Evolutionary conservation across 2,888 invertebrate species (phyloP).

Genomic region (Norana najaformis): DNA sequence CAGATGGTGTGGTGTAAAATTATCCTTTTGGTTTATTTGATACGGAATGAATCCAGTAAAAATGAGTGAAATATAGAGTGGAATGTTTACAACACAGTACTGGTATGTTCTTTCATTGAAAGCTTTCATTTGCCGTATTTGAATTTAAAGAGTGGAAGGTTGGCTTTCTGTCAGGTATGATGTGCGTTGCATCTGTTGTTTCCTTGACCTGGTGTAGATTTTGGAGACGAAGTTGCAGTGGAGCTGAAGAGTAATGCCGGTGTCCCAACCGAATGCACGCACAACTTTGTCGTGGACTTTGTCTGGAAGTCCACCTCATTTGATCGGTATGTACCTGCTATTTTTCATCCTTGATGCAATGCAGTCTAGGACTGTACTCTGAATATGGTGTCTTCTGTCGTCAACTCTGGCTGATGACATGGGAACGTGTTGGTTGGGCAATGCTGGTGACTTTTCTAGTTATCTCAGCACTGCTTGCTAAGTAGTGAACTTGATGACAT

Average conservation of each 20-base stretch:
- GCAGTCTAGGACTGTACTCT: too few relatives aligned
- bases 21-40: neutral
- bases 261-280: conserved; percentile 89
- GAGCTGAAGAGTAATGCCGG: conserved; percentile 89
- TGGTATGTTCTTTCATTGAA: neutral
- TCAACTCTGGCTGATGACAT: too few relatives aligned
- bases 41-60: neutral
- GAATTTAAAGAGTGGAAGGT: neutral
- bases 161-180: neutral
- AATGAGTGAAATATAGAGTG: neutral
- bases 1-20: neutral
- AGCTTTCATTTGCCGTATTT: neutral
- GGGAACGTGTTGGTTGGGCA: too few relatives aligned
- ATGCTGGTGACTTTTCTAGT: too few relatives aligned
- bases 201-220: conserved; percentile 66
- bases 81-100: neutral
- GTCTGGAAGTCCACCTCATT: conserved; percentile 99
- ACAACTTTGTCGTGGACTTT: conserved; percentile 96
- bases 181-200: neutral
- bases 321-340: conserved; percentile 75
- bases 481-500: too few relatives aligned
- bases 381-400: too few relatives aligned
- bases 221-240: conserved; percentile 95
- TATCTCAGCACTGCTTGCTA: too few relatives aligned
- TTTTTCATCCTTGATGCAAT: too few relatives aligned